Evolutionary conservation across 2,888 invertebrate species (phyloP).

Genomic region (Tetanocera ferruginea): DNA sequence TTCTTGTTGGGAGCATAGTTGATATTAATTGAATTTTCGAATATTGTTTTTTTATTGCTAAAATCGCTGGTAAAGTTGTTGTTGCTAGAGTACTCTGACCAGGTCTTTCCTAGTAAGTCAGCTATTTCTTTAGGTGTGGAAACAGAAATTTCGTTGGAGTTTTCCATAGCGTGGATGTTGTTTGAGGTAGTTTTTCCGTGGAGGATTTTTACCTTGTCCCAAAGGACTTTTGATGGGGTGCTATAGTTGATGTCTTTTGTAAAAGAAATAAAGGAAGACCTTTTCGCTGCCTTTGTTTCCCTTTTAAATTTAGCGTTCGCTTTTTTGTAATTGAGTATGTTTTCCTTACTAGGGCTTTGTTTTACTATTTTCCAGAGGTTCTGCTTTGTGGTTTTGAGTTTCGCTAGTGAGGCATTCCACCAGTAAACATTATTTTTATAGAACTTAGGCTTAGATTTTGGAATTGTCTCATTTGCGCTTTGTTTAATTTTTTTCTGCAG

Average conservation of each 20-base stretch:
- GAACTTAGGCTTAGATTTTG: background rate
- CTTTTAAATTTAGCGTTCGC: conserved; percentile 30
- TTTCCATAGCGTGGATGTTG: background rate
- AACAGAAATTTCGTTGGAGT: too few relatives aligned
- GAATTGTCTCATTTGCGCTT: conserved; percentile 5
- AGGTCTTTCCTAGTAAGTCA: too few relatives aligned
- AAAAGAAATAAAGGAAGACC: background rate
- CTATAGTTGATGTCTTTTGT: conserved; percentile 7
- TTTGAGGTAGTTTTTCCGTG: conserved; percentile 2
- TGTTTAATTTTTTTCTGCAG: background rate
- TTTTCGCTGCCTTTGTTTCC: conserved; percentile 3
- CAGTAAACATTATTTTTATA: background rate
- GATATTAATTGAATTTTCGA: too few relatives aligned
- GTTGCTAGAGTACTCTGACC: too few relatives aligned
- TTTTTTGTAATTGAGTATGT: conserved; percentile 15
- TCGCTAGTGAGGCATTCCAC: conserved; percentile 6
- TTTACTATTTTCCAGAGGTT: conserved; percentile 10
- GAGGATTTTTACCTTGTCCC: conserved; percentile 21
- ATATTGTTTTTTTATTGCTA: too few relatives aligned
- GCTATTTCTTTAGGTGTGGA: too few relatives aligned
- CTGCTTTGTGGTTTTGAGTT: background rate
- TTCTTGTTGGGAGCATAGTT: too few relatives aligned
- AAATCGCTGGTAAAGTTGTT: too few relatives aligned
- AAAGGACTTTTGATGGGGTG: background rate
- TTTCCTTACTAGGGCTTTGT: background rate